Conservation (phyloP, 2,113 vertebrate genomes). For the Oostethus manadensis region DNA sequence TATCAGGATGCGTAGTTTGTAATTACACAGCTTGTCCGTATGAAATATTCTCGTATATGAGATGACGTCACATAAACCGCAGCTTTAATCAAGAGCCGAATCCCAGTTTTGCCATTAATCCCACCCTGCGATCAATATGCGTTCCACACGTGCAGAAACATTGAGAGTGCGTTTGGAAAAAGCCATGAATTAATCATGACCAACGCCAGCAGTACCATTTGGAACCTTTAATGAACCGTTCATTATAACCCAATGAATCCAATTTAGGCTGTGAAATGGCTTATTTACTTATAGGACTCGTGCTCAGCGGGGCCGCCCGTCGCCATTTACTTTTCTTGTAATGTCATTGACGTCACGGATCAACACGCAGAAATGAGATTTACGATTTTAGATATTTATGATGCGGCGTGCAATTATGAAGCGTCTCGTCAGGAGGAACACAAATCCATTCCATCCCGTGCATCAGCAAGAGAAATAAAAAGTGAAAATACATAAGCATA, state of each 20-base stretch:
- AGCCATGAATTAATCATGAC: conserved; percentile 45
- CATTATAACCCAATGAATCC: conserved; percentile 40
- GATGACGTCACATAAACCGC: conserved; percentile 47
- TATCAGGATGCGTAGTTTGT: neutral
- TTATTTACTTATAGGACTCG: conserved; percentile 9
- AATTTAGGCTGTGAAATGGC: conserved; percentile 43
- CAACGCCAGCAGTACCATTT: conserved; percentile 20
- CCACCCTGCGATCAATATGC: conserved; percentile 42
- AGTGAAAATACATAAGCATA: neutral
- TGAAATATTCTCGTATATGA: conserved; percentile 26
- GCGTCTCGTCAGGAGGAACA: neutral
- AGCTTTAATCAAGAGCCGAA: conserved; percentile 57
- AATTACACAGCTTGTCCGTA: conserved; percentile 10
- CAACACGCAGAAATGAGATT: neutral
- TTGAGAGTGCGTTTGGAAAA: conserved; percentile 4
- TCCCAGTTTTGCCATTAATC: conserved; percentile 37
- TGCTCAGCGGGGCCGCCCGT: neutral
- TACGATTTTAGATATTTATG: conserved; percentile 5
- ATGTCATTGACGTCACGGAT: neutral
- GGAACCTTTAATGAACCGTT: conserved; percentile 40
- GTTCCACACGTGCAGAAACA: conserved; percentile 33
- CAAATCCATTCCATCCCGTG: neutral
- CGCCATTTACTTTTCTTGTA: conserved; percentile 33
- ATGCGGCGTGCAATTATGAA: conserved; percentile 14
- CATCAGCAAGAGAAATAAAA: neutral